These are phyloP conservation scores for Dyspetes luteomarginatus DNA, from an alignment of 2,888 invertebrate species.

Conservation along the genomic window DNA sequence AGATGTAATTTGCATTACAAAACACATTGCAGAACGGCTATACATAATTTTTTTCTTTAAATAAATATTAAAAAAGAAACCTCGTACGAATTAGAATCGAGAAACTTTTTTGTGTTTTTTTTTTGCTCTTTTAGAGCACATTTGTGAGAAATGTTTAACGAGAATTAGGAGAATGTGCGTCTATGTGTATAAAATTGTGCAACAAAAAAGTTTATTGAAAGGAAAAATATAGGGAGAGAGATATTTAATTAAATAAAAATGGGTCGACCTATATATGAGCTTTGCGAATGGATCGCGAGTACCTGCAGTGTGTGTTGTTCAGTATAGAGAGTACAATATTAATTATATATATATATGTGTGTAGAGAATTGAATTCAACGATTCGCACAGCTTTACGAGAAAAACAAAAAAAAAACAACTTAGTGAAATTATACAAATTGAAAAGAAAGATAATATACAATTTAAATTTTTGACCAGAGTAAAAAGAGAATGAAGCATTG, in stretches of 20 bases:
- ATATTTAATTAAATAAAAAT: no score
- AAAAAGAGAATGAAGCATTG: no score
- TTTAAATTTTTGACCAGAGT: not conserved
- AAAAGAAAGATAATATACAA: not conserved
- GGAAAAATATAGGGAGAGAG: not conserved
- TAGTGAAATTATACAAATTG: not conserved
- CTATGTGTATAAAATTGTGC: no score
- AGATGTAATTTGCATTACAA: not conserved
- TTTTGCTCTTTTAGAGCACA: no score
- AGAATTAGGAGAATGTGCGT: no score
- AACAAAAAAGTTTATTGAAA: no score
- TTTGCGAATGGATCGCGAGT: not conserved
- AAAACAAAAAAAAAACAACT: not conserved
- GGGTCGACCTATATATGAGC: not conserved
- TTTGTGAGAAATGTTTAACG: no score
- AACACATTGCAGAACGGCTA: not conserved
- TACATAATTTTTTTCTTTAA: not conserved
- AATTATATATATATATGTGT: no score
- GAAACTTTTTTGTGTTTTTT: no score
- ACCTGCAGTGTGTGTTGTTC: not conserved
- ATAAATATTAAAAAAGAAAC: not conserved
- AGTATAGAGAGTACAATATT: not conserved
- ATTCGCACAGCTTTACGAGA: not conserved
- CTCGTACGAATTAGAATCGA: no score
- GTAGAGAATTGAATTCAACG: not conserved